These are phyloP conservation scores for Amphiprion ocellaris DNA, from an alignment of 2,113 vertebrate species.

Conservation along the genomic window DNA sequence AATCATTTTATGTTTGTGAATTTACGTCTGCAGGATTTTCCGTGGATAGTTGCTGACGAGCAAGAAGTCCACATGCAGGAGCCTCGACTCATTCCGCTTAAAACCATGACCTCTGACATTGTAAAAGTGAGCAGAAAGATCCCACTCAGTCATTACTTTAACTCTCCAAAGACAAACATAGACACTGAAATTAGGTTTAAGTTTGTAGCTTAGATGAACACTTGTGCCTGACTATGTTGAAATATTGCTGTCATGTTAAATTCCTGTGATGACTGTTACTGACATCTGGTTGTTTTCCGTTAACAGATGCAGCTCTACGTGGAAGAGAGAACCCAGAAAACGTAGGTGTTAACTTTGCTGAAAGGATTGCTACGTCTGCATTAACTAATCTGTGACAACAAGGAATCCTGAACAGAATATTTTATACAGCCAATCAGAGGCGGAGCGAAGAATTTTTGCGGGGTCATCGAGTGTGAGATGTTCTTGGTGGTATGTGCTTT, in stretches of 20 bases:
- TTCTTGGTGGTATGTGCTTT: background rate
- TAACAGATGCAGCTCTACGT: constrained; percentile 98
- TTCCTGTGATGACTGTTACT: background rate
- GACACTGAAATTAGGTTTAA: background rate
- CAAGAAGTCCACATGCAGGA: constrained; percentile 97
- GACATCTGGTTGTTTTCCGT: background rate
- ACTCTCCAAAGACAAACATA: background rate
- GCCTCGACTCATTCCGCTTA: constrained; percentile 93
- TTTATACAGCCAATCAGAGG: constrained; percentile 5
- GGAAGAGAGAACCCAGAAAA: constrained; percentile 94
- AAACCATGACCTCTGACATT: constrained; percentile 98
- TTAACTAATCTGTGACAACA: background rate
- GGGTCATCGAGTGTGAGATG: background rate
- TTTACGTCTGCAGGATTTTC: constrained; percentile 89
- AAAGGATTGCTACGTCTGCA: background rate
- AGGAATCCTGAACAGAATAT: background rate
- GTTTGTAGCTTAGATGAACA: background rate
- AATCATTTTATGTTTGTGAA: background rate
- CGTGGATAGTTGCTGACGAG: constrained; percentile 97
- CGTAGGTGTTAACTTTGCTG: constrained; percentile 30
- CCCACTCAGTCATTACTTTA: background rate
- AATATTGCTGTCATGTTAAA: background rate
- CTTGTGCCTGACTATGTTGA: background rate
- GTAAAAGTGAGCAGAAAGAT: constrained; percentile 88
- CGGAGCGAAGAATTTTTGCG: background rate